Base-by-base conservation (phyloP, 2,888 invertebrate species). In the Cecidostiba fungosa region DNA sequence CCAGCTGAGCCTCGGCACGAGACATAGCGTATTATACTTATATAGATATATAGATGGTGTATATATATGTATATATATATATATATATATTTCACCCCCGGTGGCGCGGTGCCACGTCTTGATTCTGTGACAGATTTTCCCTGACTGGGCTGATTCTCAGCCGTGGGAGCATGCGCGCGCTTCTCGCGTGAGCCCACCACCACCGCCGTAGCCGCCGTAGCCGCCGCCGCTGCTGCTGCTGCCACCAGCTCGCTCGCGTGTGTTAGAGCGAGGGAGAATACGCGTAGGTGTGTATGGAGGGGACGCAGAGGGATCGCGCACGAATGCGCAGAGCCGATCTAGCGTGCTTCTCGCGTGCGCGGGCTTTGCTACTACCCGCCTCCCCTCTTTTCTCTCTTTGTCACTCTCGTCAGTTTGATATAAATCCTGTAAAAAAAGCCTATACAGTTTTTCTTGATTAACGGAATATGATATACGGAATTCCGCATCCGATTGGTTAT, bases 131-230 rank as follows among this genome's bases (percentile, higher is more conserved):
- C 91, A 91, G 93, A 92, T 92, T 93, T 91, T 91, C 90, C 91
- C 92, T 90, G 92, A 93, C 93, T 93, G 93, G 92, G 92, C 92
- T 90, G 91, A 92, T 91, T 91, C 91, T 90, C 90, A 89, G 89
- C 88, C 87, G 89, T 90, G 86, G 88, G 93, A 91, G 93, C 93
- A 93, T 93, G 93, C 93, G 93, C 93, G 90, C 85, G 36, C 36
- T 70, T 39, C 89, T 88, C 90, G 90, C 90, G n/a, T 32, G 39
- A 39, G 90, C 89, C 91, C 90, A 66, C 47, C 85, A 36, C 43
- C 66, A 19, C 74, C 77, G 90, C 89, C 89, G 43, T 66, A 69
- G 70, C 36, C 73, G 69, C 59, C 72, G 72, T 23, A 23, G 39
- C 39, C 62, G 29, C 78, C 66, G 19, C 32, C 39, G 36, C 54